Percentiles rank a stretch among this genome's conserved stretches.
Evolutionary conservation across 2,888 invertebrate species (phyloP).

Genomic region (Lasioglossum zephyrum): DNA sequence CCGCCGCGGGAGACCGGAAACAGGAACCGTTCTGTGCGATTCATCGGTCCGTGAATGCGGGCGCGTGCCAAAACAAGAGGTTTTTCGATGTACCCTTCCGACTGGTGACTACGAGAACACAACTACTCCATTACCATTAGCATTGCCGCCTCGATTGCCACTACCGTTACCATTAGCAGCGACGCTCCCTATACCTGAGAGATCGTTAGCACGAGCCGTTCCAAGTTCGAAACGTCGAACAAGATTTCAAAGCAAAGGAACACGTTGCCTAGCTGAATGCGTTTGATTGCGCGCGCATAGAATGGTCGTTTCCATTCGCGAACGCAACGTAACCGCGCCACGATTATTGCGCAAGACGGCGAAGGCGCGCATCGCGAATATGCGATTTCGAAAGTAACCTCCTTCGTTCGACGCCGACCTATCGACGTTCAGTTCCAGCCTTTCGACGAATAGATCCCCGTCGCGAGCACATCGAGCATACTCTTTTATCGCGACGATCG

Average conservation of each 20-base stretch:
- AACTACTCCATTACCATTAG: constrained; percentile 79
- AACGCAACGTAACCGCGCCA: background rate
- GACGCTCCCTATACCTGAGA: constrained; percentile 40
- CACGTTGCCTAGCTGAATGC: background rate
- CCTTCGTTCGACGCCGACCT: background rate
- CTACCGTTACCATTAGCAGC: constrained; percentile 52
- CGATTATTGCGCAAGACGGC: background rate
- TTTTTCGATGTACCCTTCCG: constrained; percentile 49
- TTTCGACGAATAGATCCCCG: background rate
- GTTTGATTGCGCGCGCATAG: background rate
- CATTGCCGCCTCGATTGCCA: constrained; percentile 29
- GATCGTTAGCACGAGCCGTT: background rate
- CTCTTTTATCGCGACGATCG: constrained; percentile 47
- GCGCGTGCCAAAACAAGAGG: constrained; percentile 76
- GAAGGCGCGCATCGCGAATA: background rate
- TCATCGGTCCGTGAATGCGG: constrained; percentile 73
- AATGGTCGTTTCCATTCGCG: background rate
- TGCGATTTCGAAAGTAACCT: background rate
- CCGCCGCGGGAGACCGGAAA: constrained; percentile 75
- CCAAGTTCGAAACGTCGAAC: background rate
- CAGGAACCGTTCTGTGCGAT: constrained; percentile 46
- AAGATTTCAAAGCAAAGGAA: background rate
- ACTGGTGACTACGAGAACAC: constrained; percentile 67
- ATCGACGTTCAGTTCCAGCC: background rate
- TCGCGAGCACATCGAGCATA: background rate